Evolutionary conservation across 2,888 invertebrate species (phyloP).

Genomic region (Drosophila setosimentum): DNA sequence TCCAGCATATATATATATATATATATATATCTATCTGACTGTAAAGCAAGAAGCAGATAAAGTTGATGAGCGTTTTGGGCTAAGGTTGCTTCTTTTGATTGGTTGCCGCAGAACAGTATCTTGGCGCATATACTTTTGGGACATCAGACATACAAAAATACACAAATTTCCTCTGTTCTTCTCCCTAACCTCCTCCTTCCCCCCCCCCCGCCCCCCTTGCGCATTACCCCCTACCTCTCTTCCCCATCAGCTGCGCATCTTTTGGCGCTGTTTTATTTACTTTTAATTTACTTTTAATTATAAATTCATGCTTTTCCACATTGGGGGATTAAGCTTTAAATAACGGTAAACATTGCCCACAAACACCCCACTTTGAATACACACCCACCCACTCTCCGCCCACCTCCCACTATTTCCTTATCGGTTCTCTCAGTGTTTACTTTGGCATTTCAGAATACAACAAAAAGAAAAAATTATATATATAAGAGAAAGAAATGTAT

Average conservation of each 20-base stretch:
- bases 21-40: background rate
- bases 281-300: conserved; percentile 81
- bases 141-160: conserved; percentile 3
- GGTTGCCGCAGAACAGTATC: conserved; percentile 13
- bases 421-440: conserved; percentile 45
- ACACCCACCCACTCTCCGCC: background rate
- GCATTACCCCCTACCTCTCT: fast-evolving
- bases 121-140: conserved; percentile 31
- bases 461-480: background rate
- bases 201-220: background rate
- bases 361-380: conserved; percentile 1
- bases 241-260: conserved; percentile 36
- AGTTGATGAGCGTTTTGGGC: conserved; percentile 2
- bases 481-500: conserved; percentile 21
- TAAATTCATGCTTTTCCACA: conserved; percentile 78
- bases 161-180: background rate
- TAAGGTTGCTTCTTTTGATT: conserved; percentile 40
- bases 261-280: conserved; percentile 73
- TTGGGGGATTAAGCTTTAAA: conserved; percentile 79
- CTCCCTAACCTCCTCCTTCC: too few species aligned
- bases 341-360: conserved; percentile 69
- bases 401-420: conserved; percentile 1
- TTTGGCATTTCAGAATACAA: conserved; percentile 49
- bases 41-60: conserved; percentile 1
- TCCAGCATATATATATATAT: background rate